Percentiles rank a stretch among this genome's conserved stretches.
Conservation (phyloP, 2,888 invertebrate species). For the Meloe dianella region DNA sequence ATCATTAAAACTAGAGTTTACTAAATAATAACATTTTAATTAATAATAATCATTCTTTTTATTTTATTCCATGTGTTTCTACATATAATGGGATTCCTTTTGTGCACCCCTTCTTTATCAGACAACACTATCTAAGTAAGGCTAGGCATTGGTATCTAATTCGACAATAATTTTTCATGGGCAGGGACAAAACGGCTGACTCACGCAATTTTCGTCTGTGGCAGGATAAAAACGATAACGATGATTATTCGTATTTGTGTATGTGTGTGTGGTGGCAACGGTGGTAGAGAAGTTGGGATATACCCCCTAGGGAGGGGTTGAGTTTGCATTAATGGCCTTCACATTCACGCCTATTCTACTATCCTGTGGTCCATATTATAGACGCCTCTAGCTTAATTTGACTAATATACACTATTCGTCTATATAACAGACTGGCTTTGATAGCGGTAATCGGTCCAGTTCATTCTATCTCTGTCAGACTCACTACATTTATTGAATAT, state of each 20-base stretch:
- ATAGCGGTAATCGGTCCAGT: constrained; percentile 33
- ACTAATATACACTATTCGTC: constrained; percentile 43
- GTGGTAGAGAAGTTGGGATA: not conserved
- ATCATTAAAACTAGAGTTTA: not conserved
- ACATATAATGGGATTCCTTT: not conserved
- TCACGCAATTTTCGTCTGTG: constrained; percentile 25
- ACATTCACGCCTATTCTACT: constrained; percentile 34
- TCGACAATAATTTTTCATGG: constrained; percentile 20
- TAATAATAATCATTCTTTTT: not conserved
- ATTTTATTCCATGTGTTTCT: not conserved
- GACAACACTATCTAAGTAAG: not conserved
- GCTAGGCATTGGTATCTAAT: not conserved
- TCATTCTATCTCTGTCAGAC: constrained; percentile 14
- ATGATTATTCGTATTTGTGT: constrained; percentile 24
- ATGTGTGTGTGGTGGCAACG: not conserved
- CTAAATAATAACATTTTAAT: not conserved
- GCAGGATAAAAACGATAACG: constrained; percentile 32
- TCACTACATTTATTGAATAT: too few species aligned
- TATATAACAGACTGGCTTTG: constrained; percentile 32
- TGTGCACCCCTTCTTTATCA: not conserved
- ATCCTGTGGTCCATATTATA: constrained; percentile 37
- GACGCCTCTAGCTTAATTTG: constrained; percentile 44
- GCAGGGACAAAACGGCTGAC: constrained; percentile 21
- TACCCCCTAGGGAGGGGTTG: constrained; percentile 26
- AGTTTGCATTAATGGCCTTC: constrained; percentile 39